Evolutionary conservation across 2,888 invertebrate genomes (phyloP), one percentile per base, ranked within the genome.

Genomic region (Rhingia rostrata): DNA sequence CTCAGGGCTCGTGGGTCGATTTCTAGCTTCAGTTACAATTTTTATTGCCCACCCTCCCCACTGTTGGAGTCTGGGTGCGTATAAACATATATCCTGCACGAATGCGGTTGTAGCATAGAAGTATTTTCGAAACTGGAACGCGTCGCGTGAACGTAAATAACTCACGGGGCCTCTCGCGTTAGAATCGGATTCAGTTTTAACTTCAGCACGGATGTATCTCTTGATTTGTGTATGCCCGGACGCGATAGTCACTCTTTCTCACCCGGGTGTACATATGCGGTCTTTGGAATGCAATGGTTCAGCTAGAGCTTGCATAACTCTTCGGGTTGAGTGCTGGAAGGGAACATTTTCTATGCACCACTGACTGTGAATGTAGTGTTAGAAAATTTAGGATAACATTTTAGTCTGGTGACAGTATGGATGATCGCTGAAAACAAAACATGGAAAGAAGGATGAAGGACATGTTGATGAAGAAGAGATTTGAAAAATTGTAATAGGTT

Each of bases 61-160:
- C 54, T 9, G 4, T 35, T 12, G 14, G 4, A 6, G 10, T 22
- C 14, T 37, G 37, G 37, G 37, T 39, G 9, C 60, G 39, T 70
- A 64, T 84, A 54, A 64, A 74, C 74, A 61, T 75, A 60, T 61
- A 61, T 61, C 39, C 73, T 60, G 72, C 49, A 61, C 43, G 49
- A 83, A 78, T 80, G 80, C 74, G 80, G 75, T 84, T 61, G 70
- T 54, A 37, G 54, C 80, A 80, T 75, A 79, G 80, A 80, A 84
- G 75, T 80, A 84, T 84, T 84, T 84, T 84, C 61, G 45, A 56
- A 75, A 80, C 49, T 74, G 60, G 84, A 80, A 83, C 73, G 73
- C 79, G 73, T 58, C 73, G 83, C 79, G 83, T 79, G 79, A 73
- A 80, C 80, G 84, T 84, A 84, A 84, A 84, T 84, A 80, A 84